Evolutionary conservation across 2,113 vertebrate species (phyloP).

Genomic region (Nyctereutes procyonoides): DNA sequence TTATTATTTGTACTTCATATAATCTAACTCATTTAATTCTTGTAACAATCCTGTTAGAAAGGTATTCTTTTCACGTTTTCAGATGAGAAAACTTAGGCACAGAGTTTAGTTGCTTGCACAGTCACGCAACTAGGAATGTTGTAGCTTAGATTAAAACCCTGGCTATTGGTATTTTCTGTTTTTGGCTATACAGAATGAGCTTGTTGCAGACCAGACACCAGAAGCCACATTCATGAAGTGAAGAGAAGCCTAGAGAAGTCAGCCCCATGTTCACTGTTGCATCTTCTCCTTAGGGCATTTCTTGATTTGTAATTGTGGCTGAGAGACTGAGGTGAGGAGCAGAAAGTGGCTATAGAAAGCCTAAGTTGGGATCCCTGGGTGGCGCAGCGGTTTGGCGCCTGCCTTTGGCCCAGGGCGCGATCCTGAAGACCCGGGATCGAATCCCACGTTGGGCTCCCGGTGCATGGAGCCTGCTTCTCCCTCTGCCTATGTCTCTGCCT

Average conservation of each 20-base stretch:
- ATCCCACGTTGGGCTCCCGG: too few species aligned
- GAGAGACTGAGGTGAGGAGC: neutral
- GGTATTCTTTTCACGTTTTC: neutral
- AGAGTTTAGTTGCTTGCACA: neutral
- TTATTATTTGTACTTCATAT: constrained; percentile 25
- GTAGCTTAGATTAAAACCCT: neutral
- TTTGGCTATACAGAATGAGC: neutral
- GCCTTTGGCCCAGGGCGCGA: too few species aligned
- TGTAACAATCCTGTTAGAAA: neutral
- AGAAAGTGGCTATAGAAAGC: neutral
- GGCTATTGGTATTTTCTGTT: neutral
- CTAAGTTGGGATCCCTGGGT: neutral
- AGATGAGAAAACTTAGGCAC: neutral
- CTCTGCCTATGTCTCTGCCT: too few species aligned
- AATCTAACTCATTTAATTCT: constrained; percentile 28
- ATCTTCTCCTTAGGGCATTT: neutral
- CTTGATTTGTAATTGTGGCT: neutral
- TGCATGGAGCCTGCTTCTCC: too few species aligned
- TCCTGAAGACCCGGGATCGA: too few species aligned
- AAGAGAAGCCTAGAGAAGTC: neutral
- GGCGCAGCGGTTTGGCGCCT: too few species aligned
- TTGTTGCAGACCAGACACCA: neutral
- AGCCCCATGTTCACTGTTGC: neutral
- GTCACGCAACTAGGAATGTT: neutral
- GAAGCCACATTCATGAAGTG: neutral